phyloP scores from a whole-genome alignment of 2,888 invertebrate genomes.

The Sinelater perroti region DNA sequence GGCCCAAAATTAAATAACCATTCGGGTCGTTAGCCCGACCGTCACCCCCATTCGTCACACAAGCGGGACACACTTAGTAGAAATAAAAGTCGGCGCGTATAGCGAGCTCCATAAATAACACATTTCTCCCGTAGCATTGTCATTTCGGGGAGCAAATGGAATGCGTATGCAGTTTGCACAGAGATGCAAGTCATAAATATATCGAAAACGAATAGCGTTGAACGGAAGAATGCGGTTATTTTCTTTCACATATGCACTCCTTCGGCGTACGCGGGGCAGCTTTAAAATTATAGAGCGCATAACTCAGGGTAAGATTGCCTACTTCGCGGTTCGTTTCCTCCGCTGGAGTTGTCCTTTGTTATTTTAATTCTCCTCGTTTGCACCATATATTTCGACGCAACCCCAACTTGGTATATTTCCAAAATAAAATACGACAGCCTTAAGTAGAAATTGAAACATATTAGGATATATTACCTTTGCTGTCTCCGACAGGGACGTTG shows the following conservation, averaged over 20 bases:
- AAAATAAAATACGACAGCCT: slow-evolving; percentile 36
- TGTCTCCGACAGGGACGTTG: slow-evolving; percentile 17
- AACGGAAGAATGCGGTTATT: slow-evolving; percentile 53
- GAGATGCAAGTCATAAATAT: slow-evolving; percentile 52
- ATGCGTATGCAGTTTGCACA: slow-evolving; percentile 50
- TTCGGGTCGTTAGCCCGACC: slow-evolving; percentile 48
- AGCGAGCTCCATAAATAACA: slow-evolving; percentile 53
- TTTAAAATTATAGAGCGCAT: slow-evolving; percentile 47
- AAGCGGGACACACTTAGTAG: slow-evolving; percentile 46
- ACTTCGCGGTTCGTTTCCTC: slow-evolving; percentile 55
- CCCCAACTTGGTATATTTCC: slow-evolving; percentile 29
- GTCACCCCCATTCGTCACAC: slow-evolving; percentile 45
- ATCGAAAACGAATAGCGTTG: slow-evolving; percentile 48
- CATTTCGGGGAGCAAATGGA: slow-evolving; percentile 50
- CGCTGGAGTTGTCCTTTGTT: slow-evolving; percentile 44
- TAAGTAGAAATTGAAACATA: slow-evolving; percentile 36
- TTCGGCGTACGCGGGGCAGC: slow-evolving; percentile 38
- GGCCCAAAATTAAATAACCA: slow-evolving; percentile 51
- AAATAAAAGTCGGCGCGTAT: slow-evolving; percentile 52
- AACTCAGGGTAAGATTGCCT: slow-evolving; percentile 51
- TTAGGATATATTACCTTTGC: slow-evolving; percentile 30
- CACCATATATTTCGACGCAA: slow-evolving; percentile 29
- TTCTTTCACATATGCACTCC: slow-evolving; percentile 51
- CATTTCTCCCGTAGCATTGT: slow-evolving; percentile 47
- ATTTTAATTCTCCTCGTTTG: slow-evolving; percentile 47